Percentiles rank a stretch among this genome's conserved stretches.
These are phyloP conservation scores for Sesamia nonagrioides DNA, from an alignment of 1,140 invertebrate species.

Conservation along the genomic window DNA sequence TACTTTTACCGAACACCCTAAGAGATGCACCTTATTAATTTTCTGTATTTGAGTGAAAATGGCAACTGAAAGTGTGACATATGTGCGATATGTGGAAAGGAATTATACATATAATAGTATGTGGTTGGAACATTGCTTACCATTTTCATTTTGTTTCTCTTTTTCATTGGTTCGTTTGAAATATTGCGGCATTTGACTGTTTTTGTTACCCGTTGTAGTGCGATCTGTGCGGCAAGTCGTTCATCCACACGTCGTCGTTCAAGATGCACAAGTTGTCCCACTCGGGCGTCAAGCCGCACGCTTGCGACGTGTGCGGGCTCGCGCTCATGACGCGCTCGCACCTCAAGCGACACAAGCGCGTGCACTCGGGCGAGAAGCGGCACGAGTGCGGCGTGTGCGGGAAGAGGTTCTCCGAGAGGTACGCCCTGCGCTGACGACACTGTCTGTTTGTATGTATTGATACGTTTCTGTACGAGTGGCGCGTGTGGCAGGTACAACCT, in stretches of 20 bases:
- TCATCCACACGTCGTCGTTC: conserved; percentile 91
- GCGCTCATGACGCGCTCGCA: conserved; percentile 89
- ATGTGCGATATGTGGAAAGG: no score
- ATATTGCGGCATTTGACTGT: no score
- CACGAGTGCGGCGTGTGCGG: conserved; percentile 89
- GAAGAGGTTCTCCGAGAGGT: conserved; percentile 89
- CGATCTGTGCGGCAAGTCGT: conserved; percentile 91
- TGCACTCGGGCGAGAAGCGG: conserved; percentile 89
- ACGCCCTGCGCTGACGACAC: neutral
- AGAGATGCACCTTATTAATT: no score
- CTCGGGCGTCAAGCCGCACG: conserved; percentile 89
- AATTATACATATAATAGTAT: no score
- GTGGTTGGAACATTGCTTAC: no score
- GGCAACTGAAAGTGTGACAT: no score
- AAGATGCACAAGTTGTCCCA: conserved; percentile 90
- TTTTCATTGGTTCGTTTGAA: no score
- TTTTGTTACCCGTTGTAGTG: conserved; percentile 79
- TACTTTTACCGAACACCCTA: no score
- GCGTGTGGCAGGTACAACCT: conserved; percentile 82
- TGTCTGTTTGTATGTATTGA: no score
- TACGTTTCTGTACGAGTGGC: no score
- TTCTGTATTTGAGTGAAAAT: no score
- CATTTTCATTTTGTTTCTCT: no score
- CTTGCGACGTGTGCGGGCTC: conserved; percentile 89
- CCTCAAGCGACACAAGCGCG: conserved; percentile 90